Base-by-base conservation (phyloP, 2,888 invertebrate genomes). In the Nomada ruficornis region DNA sequence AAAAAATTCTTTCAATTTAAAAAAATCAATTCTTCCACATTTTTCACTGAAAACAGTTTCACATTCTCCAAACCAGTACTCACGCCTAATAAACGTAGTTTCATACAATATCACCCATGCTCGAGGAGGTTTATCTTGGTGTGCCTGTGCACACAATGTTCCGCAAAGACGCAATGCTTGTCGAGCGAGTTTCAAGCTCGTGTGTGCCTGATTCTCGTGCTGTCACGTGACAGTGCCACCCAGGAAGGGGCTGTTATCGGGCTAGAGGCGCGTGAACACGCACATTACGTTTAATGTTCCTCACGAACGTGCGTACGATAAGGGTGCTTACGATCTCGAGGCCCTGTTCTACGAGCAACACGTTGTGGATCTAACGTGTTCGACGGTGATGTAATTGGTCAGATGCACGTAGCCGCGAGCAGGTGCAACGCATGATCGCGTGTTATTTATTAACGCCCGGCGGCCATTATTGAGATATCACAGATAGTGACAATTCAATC, bases 181-280 rank as follows among this genome's bases (percentile, higher is more conserved):
- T 70, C 70, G 55, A 50, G 42, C 52, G 20, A 5, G 26, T 29
- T 80, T 50, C 47, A 26, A 29, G 54, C 47, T 42, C 54, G 15
- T 36, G 29, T 29, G 29, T 20, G 50, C 68, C 52, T 73, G 68
- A 78, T 81, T 76, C 73, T 79, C 65, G 50, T 55, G 20, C 50
- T 70, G 69, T 26, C 52, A 70, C 65, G 76, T 73, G 80, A 76
- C 75, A 80, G 70, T 60, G 65, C 57, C 70, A 7, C 62, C 64
- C 20, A 64, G 65, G 67, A 67, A 83, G 77, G 74, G 69, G 70
- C 68, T 76, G 82, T 85, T 85, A 88, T 88, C 88, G 60, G 67
- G 54, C 47, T 62, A 23, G 82, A 80, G 69, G 77, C 80, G 83
- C 86, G 85, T 86, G 86, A 86, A 88, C 86, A 88, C 82, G 85